Conservation (phyloP, 1,140 invertebrate species). For the Plectrocnemia conspersa region DNA sequence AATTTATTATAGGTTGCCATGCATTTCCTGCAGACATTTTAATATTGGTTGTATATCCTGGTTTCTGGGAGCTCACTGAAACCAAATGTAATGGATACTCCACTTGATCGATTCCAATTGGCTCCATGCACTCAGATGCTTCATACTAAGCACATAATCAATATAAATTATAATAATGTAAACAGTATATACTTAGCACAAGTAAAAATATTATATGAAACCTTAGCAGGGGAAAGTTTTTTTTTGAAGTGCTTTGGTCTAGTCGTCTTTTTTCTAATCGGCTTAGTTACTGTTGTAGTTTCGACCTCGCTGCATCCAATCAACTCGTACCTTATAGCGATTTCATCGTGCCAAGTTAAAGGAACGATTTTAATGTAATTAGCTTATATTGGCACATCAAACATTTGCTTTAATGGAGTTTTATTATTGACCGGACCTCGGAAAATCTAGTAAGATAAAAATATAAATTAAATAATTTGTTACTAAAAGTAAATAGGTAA, state of each 20-base stretch:
- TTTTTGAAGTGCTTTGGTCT: no score
- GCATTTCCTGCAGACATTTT: conserved; percentile 36
- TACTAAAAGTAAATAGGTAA: no score
- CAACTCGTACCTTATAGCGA: conserved; percentile 68
- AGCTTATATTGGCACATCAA: conserved; percentile 62
- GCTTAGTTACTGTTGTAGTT: background rate
- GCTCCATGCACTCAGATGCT: conserved; percentile 52
- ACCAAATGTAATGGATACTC: conserved; percentile 56
- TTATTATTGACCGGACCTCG: conserved; percentile 63
- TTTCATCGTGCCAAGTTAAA: conserved; percentile 69
- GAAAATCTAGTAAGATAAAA: conserved; percentile 55
- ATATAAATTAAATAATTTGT: no score
- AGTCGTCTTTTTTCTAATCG: no score
- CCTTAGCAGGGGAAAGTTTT: no score
- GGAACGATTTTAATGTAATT: conserved; percentile 66
- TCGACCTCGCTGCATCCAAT: conserved; percentile 60
- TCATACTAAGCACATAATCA: background rate
- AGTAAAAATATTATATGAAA: no score
- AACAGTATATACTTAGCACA: no score
- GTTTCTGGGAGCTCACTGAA: conserved; percentile 41
- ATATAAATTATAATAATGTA: background rate
- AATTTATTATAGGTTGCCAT: conserved; percentile 59
- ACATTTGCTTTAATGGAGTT: conserved; percentile 58
- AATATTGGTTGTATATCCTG: background rate
- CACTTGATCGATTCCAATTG: conserved; percentile 61